Conservation (phyloP, 2,797 vertebrate genomes). For the Denticeps clupeoides region DNA sequence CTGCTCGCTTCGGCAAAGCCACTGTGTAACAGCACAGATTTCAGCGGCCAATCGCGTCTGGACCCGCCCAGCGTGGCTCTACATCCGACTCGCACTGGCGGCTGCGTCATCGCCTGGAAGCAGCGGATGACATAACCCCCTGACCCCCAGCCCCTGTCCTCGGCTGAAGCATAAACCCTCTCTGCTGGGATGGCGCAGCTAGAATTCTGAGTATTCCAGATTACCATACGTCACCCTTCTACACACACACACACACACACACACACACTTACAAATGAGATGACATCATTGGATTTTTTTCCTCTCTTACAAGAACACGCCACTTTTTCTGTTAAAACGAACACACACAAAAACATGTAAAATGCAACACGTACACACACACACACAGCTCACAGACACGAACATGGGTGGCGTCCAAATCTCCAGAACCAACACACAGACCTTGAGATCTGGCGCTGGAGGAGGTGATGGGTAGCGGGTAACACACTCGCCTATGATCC, state of each 20-base stretch:
- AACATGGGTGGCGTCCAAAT: neutral
- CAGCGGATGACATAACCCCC: slow-evolving; percentile 53
- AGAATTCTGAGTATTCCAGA: slow-evolving; percentile 63
- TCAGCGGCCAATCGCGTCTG: too few species aligned
- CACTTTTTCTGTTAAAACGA: too few species aligned
- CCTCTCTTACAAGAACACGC: too few species aligned
- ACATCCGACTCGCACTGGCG: slow-evolving; percentile 12
- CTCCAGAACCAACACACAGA: too few species aligned
- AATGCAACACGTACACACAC: slow-evolving; percentile 17
- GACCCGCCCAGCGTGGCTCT: slow-evolving; percentile 49
- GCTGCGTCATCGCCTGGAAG: slow-evolving; percentile 8
- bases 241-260: neutral
- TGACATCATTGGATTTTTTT: slow-evolving; percentile 62
- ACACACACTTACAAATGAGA: too few species aligned
- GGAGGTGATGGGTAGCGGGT: too few species aligned
- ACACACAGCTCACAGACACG: slow-evolving; percentile 3
- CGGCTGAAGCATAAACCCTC: slow-evolving; percentile 44
- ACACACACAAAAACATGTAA: too few species aligned
- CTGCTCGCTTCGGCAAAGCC: too few species aligned
- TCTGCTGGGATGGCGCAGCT: slow-evolving; percentile 49
- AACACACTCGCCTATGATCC: too few species aligned
- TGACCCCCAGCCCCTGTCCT: slow-evolving; percentile 40
- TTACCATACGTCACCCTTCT: slow-evolving; percentile 55
- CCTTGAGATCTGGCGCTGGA: too few species aligned
- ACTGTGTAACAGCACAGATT: too few species aligned